Evolutionary conservation across 2,888 invertebrate genomes (phyloP), one percentile per base, ranked within the genome.

Genomic region (Lacanobia oleracea): DNA sequence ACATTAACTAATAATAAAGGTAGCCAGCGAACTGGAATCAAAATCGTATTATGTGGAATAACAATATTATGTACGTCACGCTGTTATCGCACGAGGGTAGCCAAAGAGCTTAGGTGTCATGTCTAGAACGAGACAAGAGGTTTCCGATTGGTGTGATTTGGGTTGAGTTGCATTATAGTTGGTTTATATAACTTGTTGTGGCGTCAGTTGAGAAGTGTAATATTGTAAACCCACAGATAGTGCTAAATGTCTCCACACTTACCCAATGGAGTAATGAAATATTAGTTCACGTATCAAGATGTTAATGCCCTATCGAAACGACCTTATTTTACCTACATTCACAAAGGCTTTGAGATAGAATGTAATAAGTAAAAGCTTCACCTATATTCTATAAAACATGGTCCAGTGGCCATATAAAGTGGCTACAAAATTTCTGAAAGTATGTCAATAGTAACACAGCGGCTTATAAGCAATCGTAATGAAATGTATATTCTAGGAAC

Each of bases 1-100:
- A 67, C 54, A 63, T 73, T 79, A 73, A 77, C 59, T 77, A 73
- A 79, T 61, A 79, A 67, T 74, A 67, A 67, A 67, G 54, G 67
- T 74, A 79, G 40, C 54, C 43, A 64, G 45, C 66, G 45, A 56
- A 61, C 60, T 14, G 54, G 56, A 64, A 74, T 54, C 60, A n/a
- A 64, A 50, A 67, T 74, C 45, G 18, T 27, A 62, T 67, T 67
- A 79, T 60, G 27, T 67, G 18, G 63, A 61, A 78, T 43, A 45
- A 54, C 64, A 79, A 27, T 56, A 45, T 53, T 12, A 43, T 23
- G 48, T 33, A 56, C 10, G 18, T 57, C 40, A 48, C 45, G 18
- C 21, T 51, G 23, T n/a, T 53, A 21, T 40, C 45, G 12, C 14
- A 12, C 23, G 40, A 45, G 65, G 40, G 12, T 51, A 12, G 45